phyloP scores from a whole-genome alignment of 2,888 invertebrate species.

The Drosophila hawaiiensis region DNA sequence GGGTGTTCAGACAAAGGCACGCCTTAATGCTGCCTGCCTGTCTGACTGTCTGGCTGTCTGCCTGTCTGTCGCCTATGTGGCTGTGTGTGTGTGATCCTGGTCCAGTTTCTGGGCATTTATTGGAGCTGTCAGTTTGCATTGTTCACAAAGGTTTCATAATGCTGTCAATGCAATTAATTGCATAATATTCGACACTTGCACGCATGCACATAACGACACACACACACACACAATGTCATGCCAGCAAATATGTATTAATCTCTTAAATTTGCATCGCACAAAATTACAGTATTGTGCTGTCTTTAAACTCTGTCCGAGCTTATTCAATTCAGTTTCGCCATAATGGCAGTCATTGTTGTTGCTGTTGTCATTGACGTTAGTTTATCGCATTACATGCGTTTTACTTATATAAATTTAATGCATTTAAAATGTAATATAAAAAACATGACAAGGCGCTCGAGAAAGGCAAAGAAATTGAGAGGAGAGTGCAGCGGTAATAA shows the following conservation, averaged over 20 bases:
- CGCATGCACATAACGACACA: constrained; percentile 8
- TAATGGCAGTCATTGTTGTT: constrained; percentile 23
- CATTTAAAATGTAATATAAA: constrained; percentile 21
- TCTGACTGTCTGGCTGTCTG: background rate
- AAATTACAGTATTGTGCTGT: constrained; percentile 34
- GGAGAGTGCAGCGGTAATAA: constrained; percentile 30
- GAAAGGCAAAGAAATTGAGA: background rate
- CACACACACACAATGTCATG: constrained; percentile 3
- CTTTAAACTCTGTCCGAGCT: constrained; percentile 52
- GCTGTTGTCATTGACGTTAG: constrained; percentile 32
- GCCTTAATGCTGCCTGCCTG: constrained; percentile 28
- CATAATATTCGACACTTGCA: constrained; percentile 62
- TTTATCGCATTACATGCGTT: constrained; percentile 60
- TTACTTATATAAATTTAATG: constrained; percentile 60
- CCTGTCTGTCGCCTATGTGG: background rate
- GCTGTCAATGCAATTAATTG: constrained; percentile 80
- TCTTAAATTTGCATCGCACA: constrained; percentile 45
- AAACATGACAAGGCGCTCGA: constrained; percentile 48
- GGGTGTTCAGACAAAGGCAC: constrained; percentile 36
- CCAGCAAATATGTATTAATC: constrained; percentile 23
- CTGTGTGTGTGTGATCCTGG: background rate
- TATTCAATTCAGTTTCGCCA: constrained; percentile 40
- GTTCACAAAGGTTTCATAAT: constrained; percentile 74
- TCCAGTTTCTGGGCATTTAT: constrained; percentile 61
- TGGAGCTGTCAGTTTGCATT: constrained; percentile 74